phyloP scores from a whole-genome alignment of 23 tunicate species.

The Oikopleura vanhoeffeni region DNA sequence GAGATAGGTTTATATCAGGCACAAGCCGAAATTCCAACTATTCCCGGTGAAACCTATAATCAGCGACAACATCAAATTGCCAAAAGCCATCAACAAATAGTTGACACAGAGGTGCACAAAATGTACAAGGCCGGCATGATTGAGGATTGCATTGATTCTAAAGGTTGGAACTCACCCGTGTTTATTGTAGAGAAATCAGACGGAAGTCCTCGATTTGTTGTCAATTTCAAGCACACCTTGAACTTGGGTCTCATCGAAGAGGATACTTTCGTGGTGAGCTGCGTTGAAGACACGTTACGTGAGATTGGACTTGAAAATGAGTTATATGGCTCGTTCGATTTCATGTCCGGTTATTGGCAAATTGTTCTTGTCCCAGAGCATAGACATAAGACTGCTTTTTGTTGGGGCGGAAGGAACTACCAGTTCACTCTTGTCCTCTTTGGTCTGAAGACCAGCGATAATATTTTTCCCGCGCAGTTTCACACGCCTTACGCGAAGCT shows the following conservation, averaged over 20 bases:
- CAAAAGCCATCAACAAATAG: background rate
- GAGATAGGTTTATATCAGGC: background rate
- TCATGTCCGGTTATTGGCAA: slow-evolving; percentile 2
- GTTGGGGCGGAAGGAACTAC: background rate
- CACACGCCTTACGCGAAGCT: background rate
- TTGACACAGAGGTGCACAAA: background rate
- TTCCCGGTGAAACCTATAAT: background rate
- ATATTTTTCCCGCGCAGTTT: background rate
- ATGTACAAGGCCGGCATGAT: background rate
- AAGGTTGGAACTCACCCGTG: background rate
- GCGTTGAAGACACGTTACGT: background rate
- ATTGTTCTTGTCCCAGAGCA: background rate
- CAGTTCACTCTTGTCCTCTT: background rate
- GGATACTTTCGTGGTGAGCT: background rate
- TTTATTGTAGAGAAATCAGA: background rate
- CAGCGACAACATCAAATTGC: background rate
- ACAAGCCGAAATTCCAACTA: background rate
- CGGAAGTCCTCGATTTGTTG: background rate
- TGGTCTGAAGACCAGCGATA: background rate
- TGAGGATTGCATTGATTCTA: background rate
- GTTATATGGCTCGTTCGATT: background rate
- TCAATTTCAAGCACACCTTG: background rate
- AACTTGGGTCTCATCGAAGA: background rate
- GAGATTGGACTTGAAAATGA: background rate
- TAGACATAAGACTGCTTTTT: slow-evolving; percentile 1